Evolutionary conservation across 2,797 vertebrate genomes (phyloP).

Genomic region (Gambelia wislizenii): DNA sequence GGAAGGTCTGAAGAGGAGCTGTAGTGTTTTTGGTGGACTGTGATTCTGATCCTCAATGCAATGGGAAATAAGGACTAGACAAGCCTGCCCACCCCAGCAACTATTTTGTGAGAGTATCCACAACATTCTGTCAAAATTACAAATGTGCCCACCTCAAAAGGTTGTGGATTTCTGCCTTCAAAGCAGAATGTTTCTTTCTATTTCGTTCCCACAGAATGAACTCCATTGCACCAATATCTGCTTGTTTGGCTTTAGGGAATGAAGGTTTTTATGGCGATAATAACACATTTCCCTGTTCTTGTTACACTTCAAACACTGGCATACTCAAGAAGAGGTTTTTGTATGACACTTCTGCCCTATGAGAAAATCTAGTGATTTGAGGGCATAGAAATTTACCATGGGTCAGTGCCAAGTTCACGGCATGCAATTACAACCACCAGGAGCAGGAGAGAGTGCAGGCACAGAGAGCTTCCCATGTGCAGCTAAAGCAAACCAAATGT

Average conservation of each 20-base stretch:
- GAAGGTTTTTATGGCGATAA: neutral
- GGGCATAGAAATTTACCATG: neutral
- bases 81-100: neutral
- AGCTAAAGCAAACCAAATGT: constrained; percentile 11
- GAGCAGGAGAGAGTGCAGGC: neutral
- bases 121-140: neutral
- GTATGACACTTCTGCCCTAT: neutral
- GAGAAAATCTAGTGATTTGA: neutral
- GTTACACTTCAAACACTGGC: neutral
- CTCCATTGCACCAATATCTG: neutral
- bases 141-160: neutral
- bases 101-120: neutral
- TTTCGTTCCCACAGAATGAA: neutral
- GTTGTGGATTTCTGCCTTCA: neutral
- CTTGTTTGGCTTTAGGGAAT: neutral
- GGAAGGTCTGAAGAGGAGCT: neutral
- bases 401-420: constrained; percentile 14
- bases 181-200: neutral
- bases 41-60: neutral
- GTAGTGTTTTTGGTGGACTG: neutral
- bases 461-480: neutral
- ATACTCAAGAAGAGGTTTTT: neutral
- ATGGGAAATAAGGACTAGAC: neutral
- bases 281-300: neutral
- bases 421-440: neutral